phyloP scores from a whole-genome alignment of 2,888 invertebrate genomes.

The Harmothoe impar region DNA sequence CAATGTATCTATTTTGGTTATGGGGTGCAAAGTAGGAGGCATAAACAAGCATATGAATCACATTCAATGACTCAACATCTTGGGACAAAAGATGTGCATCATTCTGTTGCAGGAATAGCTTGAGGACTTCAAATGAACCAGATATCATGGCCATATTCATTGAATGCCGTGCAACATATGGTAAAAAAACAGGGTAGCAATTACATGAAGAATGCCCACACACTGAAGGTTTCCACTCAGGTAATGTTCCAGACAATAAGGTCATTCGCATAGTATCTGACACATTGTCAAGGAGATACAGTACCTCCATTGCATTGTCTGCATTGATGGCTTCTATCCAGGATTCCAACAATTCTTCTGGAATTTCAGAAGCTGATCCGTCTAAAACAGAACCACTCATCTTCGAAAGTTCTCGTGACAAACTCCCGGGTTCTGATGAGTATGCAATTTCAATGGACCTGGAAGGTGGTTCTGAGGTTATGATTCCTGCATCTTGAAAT shows the following conservation, averaged over 20 bases:
- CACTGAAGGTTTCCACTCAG: background rate
- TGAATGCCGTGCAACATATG: background rate
- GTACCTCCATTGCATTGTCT: too few species aligned
- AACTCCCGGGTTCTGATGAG: too few species aligned
- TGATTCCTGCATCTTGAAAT: too few species aligned
- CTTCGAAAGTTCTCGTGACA: too few species aligned
- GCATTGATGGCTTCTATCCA: too few species aligned
- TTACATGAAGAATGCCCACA: background rate
- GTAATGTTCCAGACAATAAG: background rate
- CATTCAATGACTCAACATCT: background rate
- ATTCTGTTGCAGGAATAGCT: background rate
- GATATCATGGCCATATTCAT: background rate
- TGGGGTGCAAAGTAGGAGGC: background rate
- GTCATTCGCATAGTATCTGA: too few species aligned
- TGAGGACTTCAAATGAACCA: background rate
- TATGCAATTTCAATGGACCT: too few species aligned
- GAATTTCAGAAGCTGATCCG: too few species aligned
- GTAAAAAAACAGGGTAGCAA: background rate
- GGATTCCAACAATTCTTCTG: too few species aligned
- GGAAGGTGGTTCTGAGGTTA: too few species aligned
- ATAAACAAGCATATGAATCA: background rate
- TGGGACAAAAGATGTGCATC: background rate
- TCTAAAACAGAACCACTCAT: too few species aligned
- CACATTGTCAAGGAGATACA: too few species aligned
- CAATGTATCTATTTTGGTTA: background rate